Base-by-base conservation (phyloP, 1,140 invertebrate species). In the Gryon sp. region DNA sequence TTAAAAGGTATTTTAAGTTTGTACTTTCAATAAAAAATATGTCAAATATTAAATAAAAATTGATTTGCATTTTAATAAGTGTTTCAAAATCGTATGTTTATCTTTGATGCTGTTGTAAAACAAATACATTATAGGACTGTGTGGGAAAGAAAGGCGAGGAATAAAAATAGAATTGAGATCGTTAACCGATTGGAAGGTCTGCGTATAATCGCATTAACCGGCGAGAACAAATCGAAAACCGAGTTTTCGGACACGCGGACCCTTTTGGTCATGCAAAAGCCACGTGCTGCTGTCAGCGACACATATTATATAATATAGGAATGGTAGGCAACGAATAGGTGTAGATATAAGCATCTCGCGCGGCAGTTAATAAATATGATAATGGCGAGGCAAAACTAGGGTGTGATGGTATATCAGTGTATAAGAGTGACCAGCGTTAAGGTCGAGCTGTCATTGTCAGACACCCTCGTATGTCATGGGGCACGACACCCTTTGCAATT, bases 361-460 rank as follows among this genome's bases (percentile, higher is more conserved):
- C 84, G 78, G 80, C 85, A 86, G 85, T 88, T 88, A 88, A 88
- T 88, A 88, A 88, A 88, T 88, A 88, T 88, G 85, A 88, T 88
- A 88, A 88, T 88, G 80, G 82, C 81, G 80, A 79, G 63, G 65
- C 65, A 50, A 48, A 30, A 41, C 60, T 78, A 28, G 80, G 81
- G 77, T 78, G 79, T 79, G 80, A 84, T 82, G 80, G 81, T 75
- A 85, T 85, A 85, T 79, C 80, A 79, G 78, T 83, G 83, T 84
- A 84, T 84, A 86, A 86, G 84, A 86, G 84, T 87, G 85, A 87
- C 85, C 85, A 87, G 81, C 81, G 82, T 70, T 81, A 82, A 84
- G 82, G 79, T 80, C 73, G 79, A 77, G 81, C 85, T 87, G 85
- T 87, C 85, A 87, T 79, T 75, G 70, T 84, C 85, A 87, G 85